Percentiles rank a stretch among this genome's conserved stretches.
These are phyloP conservation scores for Hydrophis major DNA, from an alignment of 2,797 vertebrate species.

Conservation along the genomic window DNA sequence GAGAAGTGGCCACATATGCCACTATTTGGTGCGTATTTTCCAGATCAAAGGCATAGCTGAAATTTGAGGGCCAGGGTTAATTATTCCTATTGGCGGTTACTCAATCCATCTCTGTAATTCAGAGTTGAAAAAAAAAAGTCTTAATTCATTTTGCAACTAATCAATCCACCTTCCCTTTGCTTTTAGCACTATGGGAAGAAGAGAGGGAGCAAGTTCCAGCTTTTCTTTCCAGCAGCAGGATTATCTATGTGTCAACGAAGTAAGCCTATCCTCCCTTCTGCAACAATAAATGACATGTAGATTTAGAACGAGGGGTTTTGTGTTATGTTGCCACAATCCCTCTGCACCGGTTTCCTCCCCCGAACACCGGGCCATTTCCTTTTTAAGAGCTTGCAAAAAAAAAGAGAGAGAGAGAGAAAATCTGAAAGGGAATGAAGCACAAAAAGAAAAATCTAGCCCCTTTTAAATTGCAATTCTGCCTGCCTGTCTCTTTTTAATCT, in stretches of 20 bases:
- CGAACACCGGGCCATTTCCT: neutral
- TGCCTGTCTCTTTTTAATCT: constrained; percentile 72
- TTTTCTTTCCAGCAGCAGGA: neutral
- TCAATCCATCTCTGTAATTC: neutral
- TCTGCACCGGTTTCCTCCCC: neutral
- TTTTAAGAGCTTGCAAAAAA: constrained; percentile 25
- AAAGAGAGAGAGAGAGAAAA: too few relatives aligned
- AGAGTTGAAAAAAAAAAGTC: neutral
- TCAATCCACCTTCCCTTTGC: neutral
- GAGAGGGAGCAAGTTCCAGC: neutral
- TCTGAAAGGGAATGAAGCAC: neutral
- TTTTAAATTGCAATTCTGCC: constrained; percentile 13
- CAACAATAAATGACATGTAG: neutral
- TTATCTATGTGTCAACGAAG: neutral
- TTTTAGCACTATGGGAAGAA: neutral
- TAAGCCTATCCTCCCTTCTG: neutral
- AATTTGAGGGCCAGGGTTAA: neutral
- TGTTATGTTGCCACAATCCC: neutral
- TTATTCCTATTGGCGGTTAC: neutral
- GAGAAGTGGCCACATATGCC: neutral
- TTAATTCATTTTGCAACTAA: neutral
- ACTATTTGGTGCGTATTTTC: neutral
- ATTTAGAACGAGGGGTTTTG: neutral
- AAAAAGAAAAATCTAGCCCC: neutral
- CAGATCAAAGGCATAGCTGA: neutral